Evolutionary conservation across 1,140 invertebrate genomes (phyloP).

Genomic region (Dinoponera quadriceps): DNA sequence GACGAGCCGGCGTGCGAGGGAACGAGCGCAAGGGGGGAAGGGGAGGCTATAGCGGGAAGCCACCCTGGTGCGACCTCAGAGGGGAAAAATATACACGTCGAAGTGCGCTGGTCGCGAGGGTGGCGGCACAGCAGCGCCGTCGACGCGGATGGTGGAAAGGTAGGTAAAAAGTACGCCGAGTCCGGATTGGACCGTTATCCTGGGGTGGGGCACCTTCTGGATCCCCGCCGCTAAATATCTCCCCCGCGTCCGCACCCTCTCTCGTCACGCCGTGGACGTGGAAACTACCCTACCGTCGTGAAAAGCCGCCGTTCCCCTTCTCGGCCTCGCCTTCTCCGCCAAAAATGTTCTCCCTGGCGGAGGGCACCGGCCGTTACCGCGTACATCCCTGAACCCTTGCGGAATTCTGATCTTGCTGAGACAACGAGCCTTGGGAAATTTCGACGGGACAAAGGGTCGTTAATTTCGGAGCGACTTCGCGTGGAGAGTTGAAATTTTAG

Average conservation of each 20-base stretch:
- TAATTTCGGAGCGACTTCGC: slow-evolving; percentile 36
- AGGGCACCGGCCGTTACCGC: slow-evolving; percentile 11
- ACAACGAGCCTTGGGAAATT: slow-evolving; percentile 61
- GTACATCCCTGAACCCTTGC: slow-evolving; percentile 59
- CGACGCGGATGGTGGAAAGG: slow-evolving; percentile 71
- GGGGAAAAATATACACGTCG: slow-evolving; percentile 84
- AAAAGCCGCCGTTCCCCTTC: slow-evolving; percentile 43
- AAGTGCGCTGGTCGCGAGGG: slow-evolving; percentile 77
- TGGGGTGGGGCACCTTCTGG: slow-evolving; percentile 79
- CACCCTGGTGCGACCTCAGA: slow-evolving; percentile 83
- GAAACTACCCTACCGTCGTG: slow-evolving; percentile 55
- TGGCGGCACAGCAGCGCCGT: slow-evolving; percentile 60
- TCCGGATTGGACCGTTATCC: slow-evolving; percentile 80
- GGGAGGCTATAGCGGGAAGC: slow-evolving; percentile 69
- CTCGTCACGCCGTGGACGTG: slow-evolving; percentile 55
- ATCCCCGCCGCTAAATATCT: slow-evolving; percentile 56
- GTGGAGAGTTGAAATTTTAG: slow-evolving; percentile 22
- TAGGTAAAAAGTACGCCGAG: slow-evolving; percentile 81
- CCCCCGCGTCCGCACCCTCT: slow-evolving; percentile 34
- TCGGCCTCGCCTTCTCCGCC: slow-evolving; percentile 23
- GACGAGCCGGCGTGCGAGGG: slow-evolving; percentile 48
- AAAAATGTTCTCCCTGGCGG: slow-evolving; percentile 63
- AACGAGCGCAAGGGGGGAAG: slow-evolving; percentile 48
- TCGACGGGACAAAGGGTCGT: slow-evolving; percentile 58
- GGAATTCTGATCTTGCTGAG: slow-evolving; percentile 64